Base-by-base conservation (phyloP, 2,888 invertebrate species). In the Ptychoptera albimana region DNA sequence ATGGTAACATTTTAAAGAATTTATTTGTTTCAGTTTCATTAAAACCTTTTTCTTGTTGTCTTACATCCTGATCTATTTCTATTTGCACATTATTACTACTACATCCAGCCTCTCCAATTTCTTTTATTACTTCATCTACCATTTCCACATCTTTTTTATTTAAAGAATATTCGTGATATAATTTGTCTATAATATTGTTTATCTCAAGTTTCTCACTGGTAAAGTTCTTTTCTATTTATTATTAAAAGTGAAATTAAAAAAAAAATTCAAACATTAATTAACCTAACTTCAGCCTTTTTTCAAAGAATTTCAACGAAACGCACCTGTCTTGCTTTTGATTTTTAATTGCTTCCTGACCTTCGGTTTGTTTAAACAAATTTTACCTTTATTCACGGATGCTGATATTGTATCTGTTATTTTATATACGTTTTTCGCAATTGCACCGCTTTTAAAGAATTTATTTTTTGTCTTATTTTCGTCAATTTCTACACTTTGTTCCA, bases 161-260 rank as follows among this genome's bases (percentile, higher is more conserved):
- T 10, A 14, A 11, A 5, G 15, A 30, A 10, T 32, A 40, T 13
- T 40, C 31, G 2, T 40, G 14, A n/a, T 34, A 15, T 1, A 63
- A 46, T 48, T 58, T 60, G 16, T 59, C 57, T 2, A 63, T 49
- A 32, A 63, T 63, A 4, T 59, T 59, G 48, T 63, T 57, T 5
- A 63, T 61, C 14, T 55, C 60, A 12, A 60, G 61, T 46, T 62
- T 63, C 47, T 63, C 64, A 9, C 55, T 57, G 4, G 61, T 56
- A 41, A 63, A 63, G 43, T 54, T 55, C 39, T 56, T 55, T 1
- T 53, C 55, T 30, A 50, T n/a, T n/a, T n/a, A n/a, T 45, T 51
- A 48, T 32, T 39, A 31, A 39, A 47, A n/a, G n/a, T n/a, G n/a
- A n/a, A n/a, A n/a, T n/a, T n/a, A n/a, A n/a, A n/a, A n/a, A n/a